Conservation (phyloP, 2,888 invertebrate genomes). For the Cepaea hortensis region DNA sequence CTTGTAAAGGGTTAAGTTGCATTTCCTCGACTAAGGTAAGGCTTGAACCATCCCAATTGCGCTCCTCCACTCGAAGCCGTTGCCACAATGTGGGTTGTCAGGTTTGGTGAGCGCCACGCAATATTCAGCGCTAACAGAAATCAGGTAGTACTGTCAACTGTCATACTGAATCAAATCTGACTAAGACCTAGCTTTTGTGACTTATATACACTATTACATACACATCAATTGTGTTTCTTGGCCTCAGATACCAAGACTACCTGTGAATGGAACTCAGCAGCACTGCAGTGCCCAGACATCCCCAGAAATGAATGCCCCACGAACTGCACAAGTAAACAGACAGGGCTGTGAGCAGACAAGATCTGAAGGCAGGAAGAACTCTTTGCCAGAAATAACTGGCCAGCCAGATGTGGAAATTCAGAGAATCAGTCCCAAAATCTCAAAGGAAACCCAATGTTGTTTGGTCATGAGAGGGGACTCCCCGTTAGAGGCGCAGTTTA, state of each 20-base stretch:
- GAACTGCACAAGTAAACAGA: not conserved
- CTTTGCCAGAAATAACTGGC: constrained; percentile 64
- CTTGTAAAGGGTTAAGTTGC: too few relatives aligned
- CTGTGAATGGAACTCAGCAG: constrained; percentile 33
- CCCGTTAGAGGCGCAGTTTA: constrained; percentile 64
- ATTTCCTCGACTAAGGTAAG: too few relatives aligned
- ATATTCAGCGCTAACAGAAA: too few relatives aligned
- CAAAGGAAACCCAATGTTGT: constrained; percentile 66
- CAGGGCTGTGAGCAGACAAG: constrained; percentile 36
- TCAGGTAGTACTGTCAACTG: too few relatives aligned
- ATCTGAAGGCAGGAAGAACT: constrained; percentile 54
- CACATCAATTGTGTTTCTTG: not conserved
- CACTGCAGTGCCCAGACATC: constrained; percentile 42
- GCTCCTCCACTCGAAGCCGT: too few relatives aligned
- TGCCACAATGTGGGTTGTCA: too few relatives aligned
- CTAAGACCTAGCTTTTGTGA: too few relatives aligned
- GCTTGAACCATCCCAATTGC: too few relatives aligned
- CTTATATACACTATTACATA: too few relatives aligned
- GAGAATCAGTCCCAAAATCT: constrained; percentile 60
- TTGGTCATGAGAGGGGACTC: constrained; percentile 55
- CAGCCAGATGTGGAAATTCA: constrained; percentile 58
- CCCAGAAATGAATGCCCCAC: constrained; percentile 19
- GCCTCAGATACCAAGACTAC: constrained; percentile 19
- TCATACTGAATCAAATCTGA: too few relatives aligned
- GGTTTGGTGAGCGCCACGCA: too few relatives aligned